These are phyloP conservation scores for Vannuccia rotundouncinata DNA, from an alignment of 2,888 invertebrate species.

Conservation along the genomic window DNA sequence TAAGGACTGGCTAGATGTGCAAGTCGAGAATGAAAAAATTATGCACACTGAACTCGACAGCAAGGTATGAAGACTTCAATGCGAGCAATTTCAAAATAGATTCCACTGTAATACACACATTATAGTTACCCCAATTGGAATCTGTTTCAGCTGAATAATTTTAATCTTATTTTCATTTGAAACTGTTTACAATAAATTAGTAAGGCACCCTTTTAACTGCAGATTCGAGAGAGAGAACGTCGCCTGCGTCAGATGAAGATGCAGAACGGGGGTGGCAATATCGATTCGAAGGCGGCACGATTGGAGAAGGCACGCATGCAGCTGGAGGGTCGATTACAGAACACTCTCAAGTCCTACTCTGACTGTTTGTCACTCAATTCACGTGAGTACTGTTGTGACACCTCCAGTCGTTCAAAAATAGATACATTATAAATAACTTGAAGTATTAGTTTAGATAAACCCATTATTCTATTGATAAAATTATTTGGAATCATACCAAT, in stretches of 20 bases:
- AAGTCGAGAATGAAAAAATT: slow-evolving; percentile 31
- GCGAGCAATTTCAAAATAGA: no score
- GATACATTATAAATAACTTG: no score
- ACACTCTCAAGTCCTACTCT: background rate
- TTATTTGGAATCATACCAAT: no score
- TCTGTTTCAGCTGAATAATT: background rate
- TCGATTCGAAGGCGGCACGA: background rate
- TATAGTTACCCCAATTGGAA: background rate
- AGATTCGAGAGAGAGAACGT: background rate
- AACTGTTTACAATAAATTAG: background rate
- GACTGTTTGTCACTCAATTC: background rate
- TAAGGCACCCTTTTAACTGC: background rate
- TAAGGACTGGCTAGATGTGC: slow-evolving; percentile 33
- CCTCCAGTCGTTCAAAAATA: no score
- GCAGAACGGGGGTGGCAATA: background rate
- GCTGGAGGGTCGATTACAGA: background rate
- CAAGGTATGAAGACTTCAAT: no score
- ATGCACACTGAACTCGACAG: slow-evolving; percentile 26
- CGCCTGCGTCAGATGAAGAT: background rate
- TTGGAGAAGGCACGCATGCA: background rate
- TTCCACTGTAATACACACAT: no score
- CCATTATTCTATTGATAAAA: no score
- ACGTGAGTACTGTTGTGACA: no score
- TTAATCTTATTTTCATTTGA: background rate
- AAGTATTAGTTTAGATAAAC: no score